Percentiles rank a stretch among this genome's conserved stretches.
Evolutionary conservation across 1,140 invertebrate species (phyloP).

Genomic region (Ceratina calcarata): DNA sequence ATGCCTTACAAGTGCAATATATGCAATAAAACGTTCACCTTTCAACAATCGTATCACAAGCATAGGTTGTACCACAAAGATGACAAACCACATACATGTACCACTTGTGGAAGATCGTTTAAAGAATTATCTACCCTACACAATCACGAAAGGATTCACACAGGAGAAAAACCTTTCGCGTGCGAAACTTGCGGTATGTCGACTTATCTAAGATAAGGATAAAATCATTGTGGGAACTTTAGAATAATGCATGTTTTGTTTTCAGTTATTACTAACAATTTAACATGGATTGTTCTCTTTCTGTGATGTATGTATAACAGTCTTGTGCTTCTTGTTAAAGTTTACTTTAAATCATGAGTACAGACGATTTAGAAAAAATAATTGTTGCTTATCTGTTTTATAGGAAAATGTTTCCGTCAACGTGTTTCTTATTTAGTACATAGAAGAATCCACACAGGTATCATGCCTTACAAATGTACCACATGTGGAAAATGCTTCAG

Average conservation of each 20-base stretch:
- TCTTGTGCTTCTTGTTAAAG: constrained; percentile 44
- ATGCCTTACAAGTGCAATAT: constrained; percentile 92
- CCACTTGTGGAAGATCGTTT: constrained; percentile 90
- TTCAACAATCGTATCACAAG: constrained; percentile 95
- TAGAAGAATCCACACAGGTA: constrained; percentile 90
- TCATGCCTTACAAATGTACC: constrained; percentile 91
- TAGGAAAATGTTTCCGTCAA: constrained; percentile 93
- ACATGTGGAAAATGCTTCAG: constrained; percentile 90
- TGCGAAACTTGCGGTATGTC: constrained; percentile 93
- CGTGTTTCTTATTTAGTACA: constrained; percentile 93
- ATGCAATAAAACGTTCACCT: constrained; percentile 94
- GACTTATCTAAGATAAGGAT: constrained; percentile 10
- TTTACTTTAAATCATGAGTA: background rate
- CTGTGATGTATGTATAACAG: constrained; percentile 54
- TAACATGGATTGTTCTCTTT: constrained; percentile 59
- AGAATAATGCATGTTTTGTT: constrained; percentile 54
- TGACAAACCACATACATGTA: constrained; percentile 90
- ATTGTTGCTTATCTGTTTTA: constrained; percentile 63
- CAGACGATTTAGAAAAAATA: background rate
- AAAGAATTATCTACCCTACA: constrained; percentile 94
- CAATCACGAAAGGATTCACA: constrained; percentile 93
- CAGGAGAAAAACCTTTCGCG: constrained; percentile 94
- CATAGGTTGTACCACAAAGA: constrained; percentile 92
- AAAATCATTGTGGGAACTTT: constrained; percentile 24
- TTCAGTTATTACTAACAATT: constrained; percentile 66